A percentile compares a stretch with the other conserved stretches of the same genome.
Conservation (phyloP, 2,888 invertebrate genomes). For the Diabrotica balteata region DNA sequence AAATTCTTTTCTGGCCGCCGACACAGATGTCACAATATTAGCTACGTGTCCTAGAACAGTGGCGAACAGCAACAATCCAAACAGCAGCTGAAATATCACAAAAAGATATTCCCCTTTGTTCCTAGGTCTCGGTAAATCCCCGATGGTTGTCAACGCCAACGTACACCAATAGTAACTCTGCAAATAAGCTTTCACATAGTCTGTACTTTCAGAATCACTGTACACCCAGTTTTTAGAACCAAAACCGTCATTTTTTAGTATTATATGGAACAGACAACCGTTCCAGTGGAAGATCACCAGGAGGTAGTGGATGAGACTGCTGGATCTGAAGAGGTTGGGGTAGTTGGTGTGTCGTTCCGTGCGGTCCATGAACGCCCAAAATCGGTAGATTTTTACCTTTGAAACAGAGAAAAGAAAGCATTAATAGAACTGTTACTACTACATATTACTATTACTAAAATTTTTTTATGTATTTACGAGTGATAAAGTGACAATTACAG, state of each 20-base stretch:
- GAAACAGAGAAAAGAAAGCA: conserved; percentile 17
- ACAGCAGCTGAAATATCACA: conserved; percentile 92
- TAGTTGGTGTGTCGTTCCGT: conserved; percentile 99
- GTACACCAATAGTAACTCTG: conserved; percentile 99
- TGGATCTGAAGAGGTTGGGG: conserved; percentile 94
- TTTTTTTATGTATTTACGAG: too few relatives aligned
- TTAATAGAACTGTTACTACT: neutral
- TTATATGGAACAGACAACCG: conserved; percentile 97
- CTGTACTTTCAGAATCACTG: conserved; percentile 83
- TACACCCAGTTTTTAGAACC: conserved; percentile 92
- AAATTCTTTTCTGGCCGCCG: conserved; percentile 96
- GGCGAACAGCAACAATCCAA: conserved; percentile 93
- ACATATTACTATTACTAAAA: too few relatives aligned
- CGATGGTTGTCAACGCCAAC: conserved; percentile 93
- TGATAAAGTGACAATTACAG: too few relatives aligned
- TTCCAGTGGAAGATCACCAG: conserved; percentile 99
- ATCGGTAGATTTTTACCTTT: conserved; percentile 71
- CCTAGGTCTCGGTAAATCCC: conserved; percentile 88
- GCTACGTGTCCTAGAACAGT: conserved; percentile 97
- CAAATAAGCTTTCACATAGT: conserved; percentile 93
- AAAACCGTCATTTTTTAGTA: conserved; percentile 94
- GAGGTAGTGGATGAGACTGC: conserved; percentile 93
- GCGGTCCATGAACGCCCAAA: conserved; percentile 98
- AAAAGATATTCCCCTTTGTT: conserved; percentile 95
- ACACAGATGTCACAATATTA: conserved; percentile 97